Base-by-base conservation (phyloP, 2,888 invertebrate species). In the Microctonus hyperodae region DNA sequence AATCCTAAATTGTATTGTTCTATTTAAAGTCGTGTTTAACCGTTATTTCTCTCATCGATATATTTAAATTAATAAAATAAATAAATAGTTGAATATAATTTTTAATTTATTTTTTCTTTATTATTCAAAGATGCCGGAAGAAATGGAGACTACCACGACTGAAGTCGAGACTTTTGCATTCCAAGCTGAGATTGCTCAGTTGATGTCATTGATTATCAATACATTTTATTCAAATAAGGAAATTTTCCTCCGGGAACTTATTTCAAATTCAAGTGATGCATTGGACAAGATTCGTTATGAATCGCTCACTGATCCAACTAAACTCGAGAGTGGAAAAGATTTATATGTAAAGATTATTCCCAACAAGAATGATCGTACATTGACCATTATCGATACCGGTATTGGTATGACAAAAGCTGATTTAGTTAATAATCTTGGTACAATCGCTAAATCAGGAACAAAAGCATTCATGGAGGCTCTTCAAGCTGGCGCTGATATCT, bases 141-240 rank as follows among this genome's bases (percentile, higher is more conserved):
- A 55, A 28, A 55, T 89, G 70, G 87, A 86, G 75, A 86, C 85
- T 71, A 77, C 72, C 56, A 87, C 85, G 57, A 88, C 85, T 57
- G 94, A 95, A 79, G 92, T 91, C 71, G 98, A 99, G 87, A 98
- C 98, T 85, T 99, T 99, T 87, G 98, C 98, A 86, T 99, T 99
- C 88, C 98, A 99, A 89, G 98, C 98, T 82, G 98, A 99, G 88
- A 99, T 99, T 86, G 98, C 98, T 83, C 96, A 96, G 91, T 91
- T 99, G 85, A 98, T 99, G 98, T 97, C 96, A 76, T 88, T 99
- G 87, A 99, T 99, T 90, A 99, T 99, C 91, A 99, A 99, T 90
- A 99, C 99, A 64, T 99, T 99, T 88, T 99, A 99, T 86, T 97
- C 97, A 0, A 99, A 99, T 90, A 99, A 99, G 88, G 99, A 99